phyloP scores from a whole-genome alignment of 2,888 invertebrate species.

The Cataglyphis altisquamis region DNA sequence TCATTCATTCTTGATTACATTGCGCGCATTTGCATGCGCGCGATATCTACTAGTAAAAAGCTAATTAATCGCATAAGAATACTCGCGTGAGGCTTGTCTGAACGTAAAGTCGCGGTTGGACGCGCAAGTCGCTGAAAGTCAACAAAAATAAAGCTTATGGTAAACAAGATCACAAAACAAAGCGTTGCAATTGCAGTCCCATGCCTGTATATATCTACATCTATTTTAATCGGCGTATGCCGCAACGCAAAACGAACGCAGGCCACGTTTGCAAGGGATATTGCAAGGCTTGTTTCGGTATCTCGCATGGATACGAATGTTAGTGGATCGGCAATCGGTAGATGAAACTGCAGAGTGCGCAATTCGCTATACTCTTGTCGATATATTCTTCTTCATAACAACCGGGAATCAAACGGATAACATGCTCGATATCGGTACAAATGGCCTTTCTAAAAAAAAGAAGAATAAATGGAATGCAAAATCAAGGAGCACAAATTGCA shows the following conservation, averaged over 20 bases:
- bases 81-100: slow-evolving; percentile 36
- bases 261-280: slow-evolving; percentile 54
- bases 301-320: slow-evolving; percentile 53
- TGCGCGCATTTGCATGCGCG: slow-evolving; percentile 26
- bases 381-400: slow-evolving; percentile 47
- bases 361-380: slow-evolving; percentile 42
- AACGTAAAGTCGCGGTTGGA: slow-evolving; percentile 13
- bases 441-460: slow-evolving; percentile 8
- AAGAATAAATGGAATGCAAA: slow-evolving; percentile 17
- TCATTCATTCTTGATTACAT: slow-evolving; percentile 43
- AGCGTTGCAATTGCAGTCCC: slow-evolving; percentile 42
- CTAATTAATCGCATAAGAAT: slow-evolving; percentile 42
- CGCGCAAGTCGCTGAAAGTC: slow-evolving; percentile 22
- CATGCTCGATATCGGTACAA: not conserved
- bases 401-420: slow-evolving; percentile 39
- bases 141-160: slow-evolving; percentile 11
- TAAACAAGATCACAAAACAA: slow-evolving; percentile 30
- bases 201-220: slow-evolving; percentile 44
- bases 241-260: slow-evolving; percentile 56
- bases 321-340: slow-evolving; percentile 22
- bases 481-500: not conserved
- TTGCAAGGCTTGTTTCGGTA: slow-evolving; percentile 61
- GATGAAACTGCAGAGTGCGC: slow-evolving; percentile 58
- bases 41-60: slow-evolving; percentile 26
- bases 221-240: slow-evolving; percentile 60